Base-by-base conservation (phyloP, 2,888 invertebrate species). In the Tineola bisselliella region DNA sequence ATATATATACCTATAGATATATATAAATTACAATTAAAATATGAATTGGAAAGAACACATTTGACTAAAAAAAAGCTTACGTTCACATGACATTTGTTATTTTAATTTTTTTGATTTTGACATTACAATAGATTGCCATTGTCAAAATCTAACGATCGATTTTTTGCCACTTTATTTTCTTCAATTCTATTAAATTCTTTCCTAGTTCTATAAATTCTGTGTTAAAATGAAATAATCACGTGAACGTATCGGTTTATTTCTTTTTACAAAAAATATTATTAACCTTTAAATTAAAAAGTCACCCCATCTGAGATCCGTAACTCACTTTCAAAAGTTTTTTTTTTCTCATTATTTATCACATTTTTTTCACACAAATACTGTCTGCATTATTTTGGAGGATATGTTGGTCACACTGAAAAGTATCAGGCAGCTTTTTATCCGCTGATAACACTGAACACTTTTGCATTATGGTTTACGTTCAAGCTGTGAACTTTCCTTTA, bases 291-390 rank as follows among this genome's bases (percentile, higher is more conserved):
- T 25, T 25, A 38, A 4, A 38, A 6, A 38, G 10, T 31, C 31
- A 31, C 3, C 38, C 38, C 77, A 67, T 75, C 75, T 86, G 87
- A 87, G 86, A 87, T 87, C 86, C 77, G 79, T 82, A 84, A 81
- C 79, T 84, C 84, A 83, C 84, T 83, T 73, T 68, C 80, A 82
- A 80, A 81, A 77, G 68, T 75, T 71, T 48, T 70, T 75, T 62
- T 78, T 81, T 83, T 79, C n/a, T n/a, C n/a, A n/a, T n/a, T 80
- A 77, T 77, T 75, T 82, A 82, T 84, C 82, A 82, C 81, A 84
- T 80, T 77, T 81, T 77, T 72, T 72, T 78, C 38, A 6, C n/a
- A 2, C 15, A 5, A 8, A 48, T 79, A 58, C 17, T 74, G 81
- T 82, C 82, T 82, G 81, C 81, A 81, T 72, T 76, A 74, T n/a